A percentile compares a stretch with the other conserved stretches of the same genome.
phyloP scores from a whole-genome alignment of 2,797 vertebrate genomes.

The Epinephelus awoara region DNA sequence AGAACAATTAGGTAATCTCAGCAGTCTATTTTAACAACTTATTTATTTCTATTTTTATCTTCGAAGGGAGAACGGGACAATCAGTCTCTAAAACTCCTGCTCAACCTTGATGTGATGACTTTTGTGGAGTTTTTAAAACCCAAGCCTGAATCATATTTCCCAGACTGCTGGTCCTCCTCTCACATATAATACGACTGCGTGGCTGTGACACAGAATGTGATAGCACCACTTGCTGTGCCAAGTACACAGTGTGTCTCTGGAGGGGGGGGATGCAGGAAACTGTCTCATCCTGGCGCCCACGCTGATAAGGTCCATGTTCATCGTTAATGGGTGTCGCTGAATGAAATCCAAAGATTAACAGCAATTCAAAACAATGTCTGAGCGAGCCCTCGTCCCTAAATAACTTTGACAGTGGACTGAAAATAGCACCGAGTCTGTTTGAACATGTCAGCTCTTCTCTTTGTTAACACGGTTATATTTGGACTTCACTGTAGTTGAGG shows the following conservation, averaged over 20 bases:
- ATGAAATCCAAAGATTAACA: conserved; percentile 54
- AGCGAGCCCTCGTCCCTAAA: conserved; percentile 45
- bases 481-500: conserved; percentile 29
- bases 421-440: conserved; percentile 43
- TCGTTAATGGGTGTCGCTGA: conserved; percentile 45
- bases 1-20: conserved; percentile 34
- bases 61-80: conserved; percentile 7
- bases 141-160: conserved; percentile 74
- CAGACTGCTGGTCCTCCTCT: conserved; percentile 70
- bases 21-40: conserved; percentile 14
- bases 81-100: conserved; percentile 31
- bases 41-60: conserved; percentile 25
- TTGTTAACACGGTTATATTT: conserved; percentile 57
- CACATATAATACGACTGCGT: conserved; percentile 72
- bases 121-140: conserved; percentile 59
- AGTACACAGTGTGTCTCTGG: conserved; percentile 76
- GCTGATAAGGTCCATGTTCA: conserved; percentile 53
- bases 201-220: conserved; percentile 76
- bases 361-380: conserved; percentile 48
- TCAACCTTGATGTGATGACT: conserved; percentile 59
- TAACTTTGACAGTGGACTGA: conserved; percentile 51
- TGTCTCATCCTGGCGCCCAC: conserved; percentile 62
- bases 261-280: conserved; percentile 53
- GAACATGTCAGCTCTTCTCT: conserved; percentile 40
- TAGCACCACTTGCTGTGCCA: conserved; percentile 75